phyloP scores from a whole-genome alignment of 2,113 vertebrate genomes.

The Petrocephalus zakoni region DNA sequence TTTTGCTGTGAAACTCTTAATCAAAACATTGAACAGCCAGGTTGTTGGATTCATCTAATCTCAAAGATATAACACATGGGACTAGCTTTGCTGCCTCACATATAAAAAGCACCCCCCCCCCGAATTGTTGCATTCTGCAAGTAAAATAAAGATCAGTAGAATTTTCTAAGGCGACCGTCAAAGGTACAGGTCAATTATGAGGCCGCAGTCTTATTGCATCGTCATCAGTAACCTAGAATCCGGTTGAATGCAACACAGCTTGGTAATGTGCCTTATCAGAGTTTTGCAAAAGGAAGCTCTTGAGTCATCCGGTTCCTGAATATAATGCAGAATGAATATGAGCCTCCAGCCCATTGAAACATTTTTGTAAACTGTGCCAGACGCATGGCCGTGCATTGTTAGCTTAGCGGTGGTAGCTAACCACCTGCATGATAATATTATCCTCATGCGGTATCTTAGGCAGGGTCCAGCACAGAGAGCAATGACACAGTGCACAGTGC shows the following conservation, averaged over 20 bases:
- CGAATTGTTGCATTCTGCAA: background rate
- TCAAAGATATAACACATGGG: background rate
- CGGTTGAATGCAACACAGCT: background rate
- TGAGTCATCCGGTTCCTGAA: background rate
- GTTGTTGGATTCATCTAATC: background rate
- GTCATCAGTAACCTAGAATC: background rate
- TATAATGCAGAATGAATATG: background rate
- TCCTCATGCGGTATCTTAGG: background rate
- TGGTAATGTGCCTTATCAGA: background rate
- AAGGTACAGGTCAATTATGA: background rate
- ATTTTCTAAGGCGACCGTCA: background rate
- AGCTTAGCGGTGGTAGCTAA: background rate
- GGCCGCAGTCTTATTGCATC: background rate
- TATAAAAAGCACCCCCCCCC: background rate
- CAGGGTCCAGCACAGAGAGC: background rate
- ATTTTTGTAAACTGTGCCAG: background rate
- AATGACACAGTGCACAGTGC: background rate
- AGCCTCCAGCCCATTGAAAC: background rate
- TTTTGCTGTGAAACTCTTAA: background rate
- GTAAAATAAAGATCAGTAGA: background rate
- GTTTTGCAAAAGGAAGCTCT: background rate
- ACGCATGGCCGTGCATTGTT: background rate
- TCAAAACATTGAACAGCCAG: background rate
- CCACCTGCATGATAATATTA: background rate
- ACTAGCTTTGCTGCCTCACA: background rate